These are phyloP conservation scores for Drosophila repletoides DNA, from an alignment of 1,140 invertebrate species.

Conservation along the genomic window DNA sequence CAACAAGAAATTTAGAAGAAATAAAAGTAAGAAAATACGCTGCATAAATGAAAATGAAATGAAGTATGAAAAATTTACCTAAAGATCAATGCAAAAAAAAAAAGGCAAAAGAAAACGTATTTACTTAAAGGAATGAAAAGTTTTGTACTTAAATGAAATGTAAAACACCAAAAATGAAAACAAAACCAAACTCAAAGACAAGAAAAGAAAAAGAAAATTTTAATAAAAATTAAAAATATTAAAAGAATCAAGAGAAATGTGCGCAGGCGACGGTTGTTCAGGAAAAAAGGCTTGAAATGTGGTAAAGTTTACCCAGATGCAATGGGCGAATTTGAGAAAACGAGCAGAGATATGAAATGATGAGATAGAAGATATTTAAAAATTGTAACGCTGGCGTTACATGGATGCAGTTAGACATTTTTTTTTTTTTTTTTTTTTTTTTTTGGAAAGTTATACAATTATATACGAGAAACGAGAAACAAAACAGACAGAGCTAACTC, in stretches of 20 bases:
- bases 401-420: constrained; percentile 39
- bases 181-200: constrained; percentile 17
- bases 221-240: constrained; percentile 2
- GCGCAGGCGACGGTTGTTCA: constrained; percentile 68
- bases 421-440: constrained; percentile 22
- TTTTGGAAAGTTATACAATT: constrained; percentile 45
- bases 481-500: constrained; percentile 16
- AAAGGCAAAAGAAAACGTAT: background rate
- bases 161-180: constrained; percentile 62
- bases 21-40: background rate
- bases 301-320: constrained; percentile 1
- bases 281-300: constrained; percentile 27
- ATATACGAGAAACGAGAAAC: constrained; percentile 29
- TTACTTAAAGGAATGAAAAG: constrained; percentile 20
- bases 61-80: constrained; percentile 11
- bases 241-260: constrained; percentile 40
- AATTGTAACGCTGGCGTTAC: constrained; percentile 49
- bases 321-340: constrained; percentile 6
- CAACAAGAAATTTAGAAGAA: too few species aligned
- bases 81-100: background rate
- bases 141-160: constrained; percentile 68
- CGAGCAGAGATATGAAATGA: constrained; percentile 26
- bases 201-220: constrained; percentile 21
- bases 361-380: background rate
- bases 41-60: too few species aligned